Conservation (phyloP, 2,888 invertebrate species). For the Andrena minutula region DNA sequence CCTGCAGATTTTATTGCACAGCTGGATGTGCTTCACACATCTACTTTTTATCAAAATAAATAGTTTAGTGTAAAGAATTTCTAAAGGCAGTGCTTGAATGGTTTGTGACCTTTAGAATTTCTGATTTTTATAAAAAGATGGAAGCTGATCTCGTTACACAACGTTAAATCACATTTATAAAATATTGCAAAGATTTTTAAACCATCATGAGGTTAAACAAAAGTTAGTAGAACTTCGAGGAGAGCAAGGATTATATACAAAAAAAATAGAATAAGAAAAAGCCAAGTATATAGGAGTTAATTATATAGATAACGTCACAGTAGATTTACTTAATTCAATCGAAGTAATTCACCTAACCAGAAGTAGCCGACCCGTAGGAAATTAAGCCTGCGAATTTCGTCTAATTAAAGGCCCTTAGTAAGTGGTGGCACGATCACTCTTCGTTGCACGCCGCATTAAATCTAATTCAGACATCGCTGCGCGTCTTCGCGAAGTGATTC, state of each 20-base stretch:
- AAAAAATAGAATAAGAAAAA: neutral
- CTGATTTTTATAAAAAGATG: neutral
- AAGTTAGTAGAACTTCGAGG: neutral
- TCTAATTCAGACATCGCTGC: slow-evolving; percentile 48
- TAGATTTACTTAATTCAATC: slow-evolving; percentile 73
- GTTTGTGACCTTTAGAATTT: too few relatives aligned
- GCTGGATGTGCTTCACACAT: neutral
- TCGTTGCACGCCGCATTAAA: slow-evolving; percentile 31
- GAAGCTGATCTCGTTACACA: neutral
- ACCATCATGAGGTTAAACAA: neutral
- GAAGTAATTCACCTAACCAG: slow-evolving; percentile 70
- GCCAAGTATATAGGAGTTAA: slow-evolving; percentile 23
- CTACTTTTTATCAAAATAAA: neutral
- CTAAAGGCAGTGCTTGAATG: too few relatives aligned
- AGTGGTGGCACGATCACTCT: slow-evolving; percentile 34
- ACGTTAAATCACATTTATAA: neutral
- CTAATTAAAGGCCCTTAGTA: slow-evolving; percentile 74
- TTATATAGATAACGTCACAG: slow-evolving; percentile 29
- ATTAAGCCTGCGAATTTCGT: slow-evolving; percentile 79
- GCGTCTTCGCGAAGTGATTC: slow-evolving; percentile 47
- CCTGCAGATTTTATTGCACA: neutral
- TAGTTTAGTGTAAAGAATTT: neutral
- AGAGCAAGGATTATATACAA: neutral
- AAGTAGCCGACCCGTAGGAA: slow-evolving; percentile 63
- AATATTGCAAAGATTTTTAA: neutral